Evolutionary conservation across 2,888 invertebrate species (phyloP), one percentile per base, ranked within the genome.

Genomic region (Iselma pallidipennis): DNA sequence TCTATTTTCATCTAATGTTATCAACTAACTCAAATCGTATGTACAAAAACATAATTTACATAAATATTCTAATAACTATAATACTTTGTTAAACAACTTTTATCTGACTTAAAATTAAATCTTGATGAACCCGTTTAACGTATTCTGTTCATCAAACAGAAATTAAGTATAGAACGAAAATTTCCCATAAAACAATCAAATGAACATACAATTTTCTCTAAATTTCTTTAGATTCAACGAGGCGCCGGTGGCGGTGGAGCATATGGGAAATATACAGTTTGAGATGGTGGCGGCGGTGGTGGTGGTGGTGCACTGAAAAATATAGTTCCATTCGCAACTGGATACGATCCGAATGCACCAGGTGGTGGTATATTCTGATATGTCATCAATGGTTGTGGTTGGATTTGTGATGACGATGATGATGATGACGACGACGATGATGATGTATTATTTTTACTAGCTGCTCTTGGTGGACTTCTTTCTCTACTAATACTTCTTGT

Each of bases 251-350:
- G 80, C 42, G 80, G 80, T 42, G 78, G 78, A 42, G 77, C 78
- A 63, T 79, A 80, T 19, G 72, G 73, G 59, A 72, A 77, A 52
- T 69, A 69, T 10, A 45, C 45, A 3, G 45, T 21, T 21, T 45
- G 63, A 2, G 58, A 60, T 49, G 59, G 64, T 31, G 70, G 71
- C n/a, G 63, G 61, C 60, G 80, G 77, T 31, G 76, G 76, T 31
- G 78, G 78, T 10, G 80, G 79, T 53, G 79, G 78, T 14, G 78
- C 76, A 54, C 78, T 77, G 68, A 79, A 81, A 64, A 80, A 77
- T 62, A 80, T 65, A 7, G 77, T 67, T 21, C 79, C 80, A 61
- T 78, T 79, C 25, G 77, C 72, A 66, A 80, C 66, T 58, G 72
- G 76, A 68, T 75, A 79, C 37, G 76, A 72, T 58, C 74, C 76